Percentiles rank a stretch among this genome's conserved stretches.
These are phyloP conservation scores for Catharus bicknelli DNA, from an alignment of 2,113 vertebrate species.

Conservation along the genomic window DNA sequence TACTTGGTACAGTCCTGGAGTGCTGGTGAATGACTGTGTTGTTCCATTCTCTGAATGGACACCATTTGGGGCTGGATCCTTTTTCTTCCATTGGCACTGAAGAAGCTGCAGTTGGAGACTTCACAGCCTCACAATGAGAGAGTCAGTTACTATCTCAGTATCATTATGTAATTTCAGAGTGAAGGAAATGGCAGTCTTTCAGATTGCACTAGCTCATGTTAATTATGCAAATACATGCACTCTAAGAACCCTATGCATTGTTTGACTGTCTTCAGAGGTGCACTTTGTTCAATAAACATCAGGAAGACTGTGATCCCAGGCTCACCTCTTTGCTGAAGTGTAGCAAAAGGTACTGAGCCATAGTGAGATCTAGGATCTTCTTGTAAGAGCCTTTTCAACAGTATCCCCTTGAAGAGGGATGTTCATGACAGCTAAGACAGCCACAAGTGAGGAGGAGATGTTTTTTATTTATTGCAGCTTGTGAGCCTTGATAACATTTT, in stretches of 20 bases:
- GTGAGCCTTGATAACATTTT: neutral
- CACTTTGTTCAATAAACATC: neutral
- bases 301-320: neutral
- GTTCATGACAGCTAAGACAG: neutral
- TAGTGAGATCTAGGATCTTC: rapidly evolving
- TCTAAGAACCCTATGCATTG: neutral
- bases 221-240: neutral
- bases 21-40: neutral
- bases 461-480: neutral
- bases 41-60: slow-evolving; percentile 40
- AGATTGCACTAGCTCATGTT: neutral
- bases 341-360: neutral
- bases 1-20: neutral
- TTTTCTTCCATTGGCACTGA: slow-evolving; percentile 9
- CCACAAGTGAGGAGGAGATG: neutral
- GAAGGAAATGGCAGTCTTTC: slow-evolving; percentile 9
- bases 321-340: neutral
- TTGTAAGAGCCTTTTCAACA: neutral
- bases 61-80: slow-evolving; percentile 24
- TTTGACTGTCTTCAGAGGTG: neutral
- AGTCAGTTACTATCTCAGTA: neutral
- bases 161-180: neutral
- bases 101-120: slow-evolving; percentile 8
- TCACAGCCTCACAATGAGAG: neutral
- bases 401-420: neutral